These are phyloP conservation scores for Himalopsyche phryganea DNA, from an alignment of 1,140 invertebrate genomes.

Conservation along the genomic window DNA sequence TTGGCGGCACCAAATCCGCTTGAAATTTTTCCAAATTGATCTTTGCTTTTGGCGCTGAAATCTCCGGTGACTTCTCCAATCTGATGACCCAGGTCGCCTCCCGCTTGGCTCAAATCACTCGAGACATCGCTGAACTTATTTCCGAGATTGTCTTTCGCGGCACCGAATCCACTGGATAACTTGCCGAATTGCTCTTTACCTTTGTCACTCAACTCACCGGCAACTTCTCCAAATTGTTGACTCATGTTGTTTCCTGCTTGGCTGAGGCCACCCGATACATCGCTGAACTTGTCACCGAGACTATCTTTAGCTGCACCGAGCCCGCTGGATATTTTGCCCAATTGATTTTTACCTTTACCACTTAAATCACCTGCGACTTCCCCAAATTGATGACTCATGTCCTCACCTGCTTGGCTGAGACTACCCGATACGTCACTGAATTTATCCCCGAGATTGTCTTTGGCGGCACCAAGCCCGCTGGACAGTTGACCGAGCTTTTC, in stretches of 20 bases:
- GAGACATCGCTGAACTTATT: too few species aligned
- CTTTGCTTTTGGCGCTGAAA: too few species aligned
- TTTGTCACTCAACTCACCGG: background rate
- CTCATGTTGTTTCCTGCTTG: conserved; percentile 1
- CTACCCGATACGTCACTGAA: background rate
- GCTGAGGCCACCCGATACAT: conserved; percentile 3
- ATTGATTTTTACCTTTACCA: conserved; percentile 36
- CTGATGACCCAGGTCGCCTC: too few species aligned
- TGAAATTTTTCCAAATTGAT: too few species aligned
- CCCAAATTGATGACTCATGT: conserved; percentile 32
- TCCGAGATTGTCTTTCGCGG: too few species aligned
- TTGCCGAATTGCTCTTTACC: too few species aligned
- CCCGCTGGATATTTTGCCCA: conserved; percentile 36
- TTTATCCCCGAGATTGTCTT: conserved; percentile 10
- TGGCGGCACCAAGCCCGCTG: conserved; percentile 20
- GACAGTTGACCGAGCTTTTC: too few species aligned
- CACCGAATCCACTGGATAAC: too few species aligned
- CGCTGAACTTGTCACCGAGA: conserved; percentile 3
- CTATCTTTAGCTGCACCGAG: background rate
- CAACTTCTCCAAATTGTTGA: conserved; percentile 2
- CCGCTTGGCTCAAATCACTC: too few species aligned
- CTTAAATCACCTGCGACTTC: background rate
- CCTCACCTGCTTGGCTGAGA: conserved; percentile 31
- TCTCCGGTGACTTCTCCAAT: too few species aligned
- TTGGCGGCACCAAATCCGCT: background rate